Evolutionary conservation across 2,888 invertebrate genomes (phyloP), one percentile per base, ranked within the genome.

Genomic region (Beris morrisii): DNA sequence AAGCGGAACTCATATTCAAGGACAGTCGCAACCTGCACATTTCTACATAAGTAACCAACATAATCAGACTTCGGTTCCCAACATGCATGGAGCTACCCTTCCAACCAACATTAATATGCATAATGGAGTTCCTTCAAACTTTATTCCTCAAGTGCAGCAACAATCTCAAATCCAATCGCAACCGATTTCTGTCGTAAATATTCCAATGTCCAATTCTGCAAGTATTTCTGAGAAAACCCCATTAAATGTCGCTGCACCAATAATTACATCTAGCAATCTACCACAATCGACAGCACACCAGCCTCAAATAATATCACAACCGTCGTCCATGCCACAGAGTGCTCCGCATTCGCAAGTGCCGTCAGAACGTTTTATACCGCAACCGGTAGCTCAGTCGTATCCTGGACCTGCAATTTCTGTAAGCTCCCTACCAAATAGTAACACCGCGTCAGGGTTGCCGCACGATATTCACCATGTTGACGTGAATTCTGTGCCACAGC

Each of bases 1-100:
- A 83, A 72, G 83, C 83, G 72, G 78, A 82, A 66, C 84, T 82
- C 46, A 61, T 70, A 69, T 74, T 63, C 72, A 72, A 30, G 73
- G 73, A 0, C 73, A 72, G 66, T 73, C 73, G 30, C 74, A 74
- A 50, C 72, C 73, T 30, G 67, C 68, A 22, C 56, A 67, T 15
- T 69, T 69, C 48, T 69, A 68, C 13, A 43, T 53, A 46, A 65
- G 45, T 30, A 69, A 66, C 46, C 59, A 59, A 15, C 69, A n/a
- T n/a, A 52, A 13, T 52, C 50, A 31, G 22, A n/a, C 57, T 9
- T 4, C 71, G 64, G 70, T 70, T 69, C 69, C 74, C 70, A 71
- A 73, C 72, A 75, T 69, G 53, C 75, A 76, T 65, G 74, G 73
- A 64, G 71, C 73, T 31, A 75, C 76, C 4, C 69, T 77, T 61